phyloP scores from a whole-genome alignment of 2,888 invertebrate genomes.

The Scaptomyza reducta region DNA sequence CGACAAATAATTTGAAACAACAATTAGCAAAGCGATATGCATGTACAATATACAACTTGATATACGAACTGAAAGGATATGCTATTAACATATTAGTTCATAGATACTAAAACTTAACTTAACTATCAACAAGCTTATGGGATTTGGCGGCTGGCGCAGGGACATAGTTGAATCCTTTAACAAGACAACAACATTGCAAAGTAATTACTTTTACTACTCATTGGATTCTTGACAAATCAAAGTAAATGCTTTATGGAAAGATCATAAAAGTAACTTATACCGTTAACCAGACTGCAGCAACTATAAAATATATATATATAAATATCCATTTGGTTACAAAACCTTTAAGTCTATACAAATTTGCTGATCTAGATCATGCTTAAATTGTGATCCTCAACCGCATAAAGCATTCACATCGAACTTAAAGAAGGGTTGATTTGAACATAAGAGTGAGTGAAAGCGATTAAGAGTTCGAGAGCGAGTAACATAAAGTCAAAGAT shows the following conservation, averaged over 20 bases:
- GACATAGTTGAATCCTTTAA: no score
- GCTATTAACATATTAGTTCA: background rate
- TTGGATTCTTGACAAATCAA: no score
- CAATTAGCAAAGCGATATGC: conserved; percentile 4
- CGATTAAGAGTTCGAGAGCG: background rate
- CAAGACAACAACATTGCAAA: no score
- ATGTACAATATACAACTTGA: background rate
- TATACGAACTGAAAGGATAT: no score
- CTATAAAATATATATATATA: no score
- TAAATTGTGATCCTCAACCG: conserved; percentile 19
- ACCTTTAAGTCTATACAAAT: background rate
- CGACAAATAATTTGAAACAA: background rate
- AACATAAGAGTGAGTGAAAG: background rate
- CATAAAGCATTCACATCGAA: conserved; percentile 8
- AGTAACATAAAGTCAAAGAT: conserved; percentile 43
- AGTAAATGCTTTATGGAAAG: no score
- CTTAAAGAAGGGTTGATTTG: background rate
- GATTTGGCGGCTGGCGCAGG: no score
- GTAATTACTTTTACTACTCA: no score
- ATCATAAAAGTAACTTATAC: no score
- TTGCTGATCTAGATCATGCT: background rate
- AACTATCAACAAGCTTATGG: no score
- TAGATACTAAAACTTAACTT: background rate
- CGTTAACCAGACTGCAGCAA: no score
- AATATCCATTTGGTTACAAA: no score